Evolutionary conservation across 2,113 vertebrate genomes (phyloP), one percentile per base, ranked within the genome.

Genomic region (Lycaon pictus): DNA sequence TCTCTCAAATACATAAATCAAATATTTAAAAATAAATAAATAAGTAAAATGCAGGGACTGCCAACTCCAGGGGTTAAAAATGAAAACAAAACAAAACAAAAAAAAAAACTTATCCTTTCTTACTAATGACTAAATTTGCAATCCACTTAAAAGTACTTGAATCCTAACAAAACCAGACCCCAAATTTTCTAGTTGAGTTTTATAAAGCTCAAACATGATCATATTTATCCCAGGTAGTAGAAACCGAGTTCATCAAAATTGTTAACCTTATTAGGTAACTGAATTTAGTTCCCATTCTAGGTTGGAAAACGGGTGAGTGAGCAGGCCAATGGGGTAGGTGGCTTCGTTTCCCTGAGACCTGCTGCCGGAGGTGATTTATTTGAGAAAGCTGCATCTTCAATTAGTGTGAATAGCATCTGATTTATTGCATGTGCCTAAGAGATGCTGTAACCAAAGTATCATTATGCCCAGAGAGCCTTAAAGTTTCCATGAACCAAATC

Each of bases 371-470:
- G 35, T 74, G 43, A 87, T 90, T 91, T 92, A 72, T 93, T 96
- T 97, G 69, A 80, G 80, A 93, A 96, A 92, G 69, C 56, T 85
- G 17, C 58, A 56, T 95, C 84, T 96, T 96, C 84, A 97, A 91
- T 97, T 94, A 95, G 51, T 65, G 17, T 90, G 94, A 94, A 51
- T 56, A 90, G 63, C 83, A 43, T 72, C 93, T 95, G 89, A 89
- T 91, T 92, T 69, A 88, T 96, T 82, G n/a, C 10, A 6, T 69
- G 86, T 89, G 82, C 62, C 29, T 92, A 72, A 92, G 20, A 60
- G 20, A 60, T 29, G 43, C 74, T 22, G 15, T 63, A 84, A 67
- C 72, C 35, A 43, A 92, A 97, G 93, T 11, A 29, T 37, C 65
- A 2, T 25, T 67, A 13, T 16, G 23, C 32, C 76, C 3, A 7